These are phyloP conservation scores for Spilarctia lutea DNA, from an alignment of 2,888 invertebrate species.

Conservation along the genomic window DNA sequence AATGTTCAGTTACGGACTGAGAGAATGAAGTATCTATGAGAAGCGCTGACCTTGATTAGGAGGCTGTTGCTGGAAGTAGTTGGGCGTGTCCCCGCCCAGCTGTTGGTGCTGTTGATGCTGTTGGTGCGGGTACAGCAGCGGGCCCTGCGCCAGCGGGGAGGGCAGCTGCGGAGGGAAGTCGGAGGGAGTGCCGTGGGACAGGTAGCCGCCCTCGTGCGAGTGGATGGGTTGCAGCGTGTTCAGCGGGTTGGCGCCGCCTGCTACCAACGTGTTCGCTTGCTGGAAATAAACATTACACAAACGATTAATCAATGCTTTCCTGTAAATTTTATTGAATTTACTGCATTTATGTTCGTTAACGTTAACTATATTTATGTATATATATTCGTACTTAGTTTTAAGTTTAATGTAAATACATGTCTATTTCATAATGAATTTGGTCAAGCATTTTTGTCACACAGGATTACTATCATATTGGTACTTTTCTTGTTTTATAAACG, in stretches of 20 bases:
- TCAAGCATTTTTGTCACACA: too few relatives aligned
- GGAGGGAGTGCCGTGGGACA: slow-evolving; percentile 48
- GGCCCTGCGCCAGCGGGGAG: slow-evolving; percentile 54
- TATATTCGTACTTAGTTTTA: too few relatives aligned
- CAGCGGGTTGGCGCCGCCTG: slow-evolving; percentile 50
- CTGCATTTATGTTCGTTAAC: too few relatives aligned
- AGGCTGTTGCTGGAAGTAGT: slow-evolving; percentile 67
- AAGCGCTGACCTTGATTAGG: slow-evolving; percentile 46
- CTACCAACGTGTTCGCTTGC: slow-evolving; percentile 61
- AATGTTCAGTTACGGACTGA: too few relatives aligned
- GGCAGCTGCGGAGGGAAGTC: slow-evolving; percentile 62
- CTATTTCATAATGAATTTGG: too few relatives aligned
- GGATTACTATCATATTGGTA: too few relatives aligned
- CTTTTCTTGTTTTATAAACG: too few relatives aligned
- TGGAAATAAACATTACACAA: slow-evolving; percentile 8
- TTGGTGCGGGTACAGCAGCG: slow-evolving; percentile 63
- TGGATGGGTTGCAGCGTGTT: slow-evolving; percentile 53
- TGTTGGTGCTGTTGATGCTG: slow-evolving; percentile 58
- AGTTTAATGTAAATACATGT: too few relatives aligned
- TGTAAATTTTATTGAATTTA: too few relatives aligned
- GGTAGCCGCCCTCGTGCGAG: slow-evolving; percentile 62
- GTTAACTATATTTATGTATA: too few relatives aligned
- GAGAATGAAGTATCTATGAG: too few relatives aligned
- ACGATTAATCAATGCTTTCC: background rate
- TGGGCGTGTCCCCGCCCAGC: slow-evolving; percentile 59